Percentiles rank a stretch among this genome's conserved stretches.
Evolutionary conservation across 2,113 vertebrate genomes (phyloP).

Genomic region (Poeciliopsis turrubarensis): DNA sequence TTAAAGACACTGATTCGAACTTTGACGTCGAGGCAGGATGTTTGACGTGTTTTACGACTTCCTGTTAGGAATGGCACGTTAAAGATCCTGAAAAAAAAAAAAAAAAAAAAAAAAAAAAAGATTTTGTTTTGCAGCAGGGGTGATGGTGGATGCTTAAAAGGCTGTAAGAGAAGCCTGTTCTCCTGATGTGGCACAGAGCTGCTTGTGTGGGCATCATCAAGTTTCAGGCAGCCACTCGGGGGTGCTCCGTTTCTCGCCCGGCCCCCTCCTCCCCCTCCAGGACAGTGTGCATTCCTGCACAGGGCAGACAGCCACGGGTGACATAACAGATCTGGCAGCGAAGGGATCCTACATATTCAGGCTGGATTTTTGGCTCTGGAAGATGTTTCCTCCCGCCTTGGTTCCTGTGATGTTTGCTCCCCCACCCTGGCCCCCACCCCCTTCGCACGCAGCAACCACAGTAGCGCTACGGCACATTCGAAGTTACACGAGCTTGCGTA

Average conservation of each 20-base stretch:
- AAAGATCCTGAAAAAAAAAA: neutral
- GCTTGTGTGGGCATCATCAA: slow-evolving; percentile 22
- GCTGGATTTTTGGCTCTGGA: slow-evolving; percentile 31
- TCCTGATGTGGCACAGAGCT: neutral
- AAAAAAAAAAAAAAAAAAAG: neutral
- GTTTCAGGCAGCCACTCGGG: slow-evolving; percentile 29
- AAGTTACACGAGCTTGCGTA: neutral
- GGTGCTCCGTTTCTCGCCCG: slow-evolving; percentile 33
- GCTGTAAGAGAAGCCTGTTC: neutral
- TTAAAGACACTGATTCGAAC: neutral
- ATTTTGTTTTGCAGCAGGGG: neutral
- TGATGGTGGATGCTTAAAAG: neutral
- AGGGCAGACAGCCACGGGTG: slow-evolving; percentile 64
- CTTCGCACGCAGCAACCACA: neutral
- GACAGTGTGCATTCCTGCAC: slow-evolving; percentile 49
- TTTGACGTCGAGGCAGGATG: neutral
- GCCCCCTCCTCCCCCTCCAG: slow-evolving; percentile 22
- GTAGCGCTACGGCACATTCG: neutral
- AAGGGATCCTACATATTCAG: slow-evolving; percentile 37
- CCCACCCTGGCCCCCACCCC: too few relatives aligned
- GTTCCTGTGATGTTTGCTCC: neutral
- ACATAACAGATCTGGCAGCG: slow-evolving; percentile 58
- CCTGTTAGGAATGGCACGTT: neutral
- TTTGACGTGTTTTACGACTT: neutral
- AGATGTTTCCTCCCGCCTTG: slow-evolving; percentile 9